Percentiles rank a stretch among this genome's conserved stretches.
Evolutionary conservation across 2,113 vertebrate species (phyloP).

Genomic region (Xiphophorus hellerii): DNA sequence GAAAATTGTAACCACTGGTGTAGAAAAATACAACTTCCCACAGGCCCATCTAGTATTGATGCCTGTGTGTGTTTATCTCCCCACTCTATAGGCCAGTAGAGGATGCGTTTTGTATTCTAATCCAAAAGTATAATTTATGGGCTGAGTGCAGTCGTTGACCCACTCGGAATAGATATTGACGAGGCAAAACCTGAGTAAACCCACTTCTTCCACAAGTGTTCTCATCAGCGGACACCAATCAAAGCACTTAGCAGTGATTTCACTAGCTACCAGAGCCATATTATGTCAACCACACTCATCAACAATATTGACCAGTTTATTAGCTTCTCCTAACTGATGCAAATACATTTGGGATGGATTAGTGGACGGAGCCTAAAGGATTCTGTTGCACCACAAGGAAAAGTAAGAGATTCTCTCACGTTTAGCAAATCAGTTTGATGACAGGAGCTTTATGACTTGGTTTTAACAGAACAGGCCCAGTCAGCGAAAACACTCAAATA

Average conservation of each 20-base stretch:
- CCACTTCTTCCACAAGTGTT: neutral
- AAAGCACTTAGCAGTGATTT: constrained; percentile 25
- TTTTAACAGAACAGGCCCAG: no score
- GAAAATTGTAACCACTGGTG: constrained; percentile 14
- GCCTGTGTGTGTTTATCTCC: constrained; percentile 15
- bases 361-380: constrained; percentile 30
- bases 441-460: no score
- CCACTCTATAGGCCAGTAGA: neutral
- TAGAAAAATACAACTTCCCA: constrained; percentile 23
- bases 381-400: neutral
- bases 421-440: no score
- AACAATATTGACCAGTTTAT: constrained; percentile 50
- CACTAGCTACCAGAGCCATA: constrained; percentile 12
- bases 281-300: constrained; percentile 26
- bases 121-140: constrained; percentile 26
- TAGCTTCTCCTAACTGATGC: constrained; percentile 50
- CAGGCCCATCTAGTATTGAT: constrained; percentile 21
- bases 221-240: constrained; percentile 11
- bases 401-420: neutral
- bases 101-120: constrained; percentile 37
- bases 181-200: neutral
- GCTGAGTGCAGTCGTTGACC: constrained; percentile 20
- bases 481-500: no score
- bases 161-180: constrained; percentile 9
- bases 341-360: constrained; percentile 33